Base-by-base conservation (phyloP, 2,888 invertebrate genomes). In the Eristalis tenax region DNA sequence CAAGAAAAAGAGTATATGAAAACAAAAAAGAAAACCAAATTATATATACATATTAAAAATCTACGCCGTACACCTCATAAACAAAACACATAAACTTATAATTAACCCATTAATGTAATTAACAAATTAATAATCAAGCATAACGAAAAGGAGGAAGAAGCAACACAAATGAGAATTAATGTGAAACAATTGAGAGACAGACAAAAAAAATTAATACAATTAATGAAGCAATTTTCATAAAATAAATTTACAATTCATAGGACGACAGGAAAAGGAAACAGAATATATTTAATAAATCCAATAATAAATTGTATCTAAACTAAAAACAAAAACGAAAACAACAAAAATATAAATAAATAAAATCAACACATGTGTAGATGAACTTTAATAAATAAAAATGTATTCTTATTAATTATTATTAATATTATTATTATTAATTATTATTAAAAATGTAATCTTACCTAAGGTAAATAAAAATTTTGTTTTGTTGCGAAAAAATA, bases 401-500 rank as follows among this genome's bases (percentile, higher is more conserved):
- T 89, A 90, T 89, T 89, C 88, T 89, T 89, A 86, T 89, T 89
- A 90, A 90, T 91, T 91, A 87, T 87, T 87, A 87, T 79, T 83
- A 82, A 87, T 80, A 80, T 76, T 84, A 84, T 79, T 57, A 74
- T 75, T 76, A 78, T 74, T 69, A 69, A 83, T 83, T 83, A 83
- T 82, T 65, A 76, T 82, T 82, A 87, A 78, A 86, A 87, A 83
- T 87, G 87, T 87, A 87, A 87, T 87, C 87, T 87, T 87, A 87
- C 83, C 87, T 83, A 87, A 87, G 87, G 87, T 87, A 87, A 87
- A 87, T 87, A 87, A 87, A 85, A 87, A 87, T 87, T 87, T 83
- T 87, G 87, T 87, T 87, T 87, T 87, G 87, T 87, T 87, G 87
- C 87, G 83, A 87, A 87, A 87, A 83, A 83, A 87, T 83, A 83